Conservation (phyloP, 2,888 invertebrate genomes). For the Parnassius smintheus region DNA sequence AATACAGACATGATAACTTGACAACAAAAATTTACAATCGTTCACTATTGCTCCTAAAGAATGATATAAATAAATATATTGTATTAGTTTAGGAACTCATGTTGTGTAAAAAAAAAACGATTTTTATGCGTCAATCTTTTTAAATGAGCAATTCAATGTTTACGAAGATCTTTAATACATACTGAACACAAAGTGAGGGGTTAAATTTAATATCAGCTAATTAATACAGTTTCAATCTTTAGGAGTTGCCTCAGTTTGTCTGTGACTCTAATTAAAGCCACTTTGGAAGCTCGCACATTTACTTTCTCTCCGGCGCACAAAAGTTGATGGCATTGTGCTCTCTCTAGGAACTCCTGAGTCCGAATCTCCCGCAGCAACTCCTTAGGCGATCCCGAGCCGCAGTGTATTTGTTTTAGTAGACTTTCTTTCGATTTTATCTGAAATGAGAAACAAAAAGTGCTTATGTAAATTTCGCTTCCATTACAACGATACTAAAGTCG, state of each 20-base stretch:
- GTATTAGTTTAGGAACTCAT: constrained; percentile 1
- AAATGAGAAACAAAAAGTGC: constrained; percentile 41
- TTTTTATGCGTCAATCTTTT: background rate
- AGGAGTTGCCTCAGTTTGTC: constrained; percentile 90
- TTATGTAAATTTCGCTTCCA: too few relatives aligned
- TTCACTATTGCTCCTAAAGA: too few relatives aligned
- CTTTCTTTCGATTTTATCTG: constrained; percentile 92
- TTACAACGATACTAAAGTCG: too few relatives aligned
- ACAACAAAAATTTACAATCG: too few relatives aligned
- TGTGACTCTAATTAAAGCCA: constrained; percentile 91
- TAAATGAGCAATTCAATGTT: too few relatives aligned
- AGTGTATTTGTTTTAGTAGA: constrained; percentile 86
- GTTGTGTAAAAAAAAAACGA: background rate
- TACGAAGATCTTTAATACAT: background rate
- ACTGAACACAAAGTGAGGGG: constrained; percentile 13
- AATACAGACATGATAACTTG: too few relatives aligned
- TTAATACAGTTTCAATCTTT: constrained; percentile 88
- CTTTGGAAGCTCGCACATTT: constrained; percentile 89
- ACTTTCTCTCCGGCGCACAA: constrained; percentile 89
- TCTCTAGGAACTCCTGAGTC: constrained; percentile 89
- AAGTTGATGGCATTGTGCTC: constrained; percentile 89
- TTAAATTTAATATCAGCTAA: constrained; percentile 81
- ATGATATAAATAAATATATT: background rate
- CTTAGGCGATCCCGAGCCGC: constrained; percentile 80
- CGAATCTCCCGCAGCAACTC: constrained; percentile 84